Conservation (phyloP, 1,140 invertebrate genomes). For the Babylonia areolata region DNA sequence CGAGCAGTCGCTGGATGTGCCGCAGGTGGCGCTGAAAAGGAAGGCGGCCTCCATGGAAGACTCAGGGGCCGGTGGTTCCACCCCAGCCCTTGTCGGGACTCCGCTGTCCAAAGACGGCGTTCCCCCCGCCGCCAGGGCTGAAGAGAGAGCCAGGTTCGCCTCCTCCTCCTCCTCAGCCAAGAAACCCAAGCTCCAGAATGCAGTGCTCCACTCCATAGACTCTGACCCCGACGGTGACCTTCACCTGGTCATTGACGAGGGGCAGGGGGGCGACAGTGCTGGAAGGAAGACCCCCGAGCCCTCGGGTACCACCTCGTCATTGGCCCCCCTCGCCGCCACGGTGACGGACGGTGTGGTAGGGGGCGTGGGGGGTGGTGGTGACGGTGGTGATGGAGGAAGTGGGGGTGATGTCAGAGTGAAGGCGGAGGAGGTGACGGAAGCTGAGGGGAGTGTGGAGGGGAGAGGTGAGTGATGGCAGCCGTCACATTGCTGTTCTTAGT, state of each 20-base stretch:
- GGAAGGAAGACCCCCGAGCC: neutral
- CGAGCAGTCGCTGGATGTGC: neutral
- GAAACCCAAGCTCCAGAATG: slow-evolving; percentile 33
- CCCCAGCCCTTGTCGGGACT: neutral
- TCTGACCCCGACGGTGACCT: slow-evolving; percentile 40
- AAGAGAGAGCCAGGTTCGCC: slow-evolving; percentile 27
- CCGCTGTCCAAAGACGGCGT: neutral
- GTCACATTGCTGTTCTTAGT: no score
- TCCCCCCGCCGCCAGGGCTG: neutral
- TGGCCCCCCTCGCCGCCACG: neutral
- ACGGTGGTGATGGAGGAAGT: neutral
- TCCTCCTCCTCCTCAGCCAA: slow-evolving; percentile 35
- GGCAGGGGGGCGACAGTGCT: neutral
- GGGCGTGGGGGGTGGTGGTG: neutral
- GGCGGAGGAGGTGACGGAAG: neutral
- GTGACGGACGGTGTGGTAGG: no score
- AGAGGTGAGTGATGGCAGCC: neutral
- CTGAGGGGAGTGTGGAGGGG: neutral
- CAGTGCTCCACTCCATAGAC: slow-evolving; percentile 27
- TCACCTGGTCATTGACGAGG: slow-evolving; percentile 47
- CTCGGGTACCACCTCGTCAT: neutral
- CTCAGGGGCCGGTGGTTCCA: neutral
- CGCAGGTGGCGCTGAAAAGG: neutral
- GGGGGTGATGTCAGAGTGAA: neutral
- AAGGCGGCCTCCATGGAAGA: slow-evolving; percentile 15